Evolutionary conservation across 2,113 vertebrate genomes (phyloP).

Genomic region (Apaloderma vittatum): DNA sequence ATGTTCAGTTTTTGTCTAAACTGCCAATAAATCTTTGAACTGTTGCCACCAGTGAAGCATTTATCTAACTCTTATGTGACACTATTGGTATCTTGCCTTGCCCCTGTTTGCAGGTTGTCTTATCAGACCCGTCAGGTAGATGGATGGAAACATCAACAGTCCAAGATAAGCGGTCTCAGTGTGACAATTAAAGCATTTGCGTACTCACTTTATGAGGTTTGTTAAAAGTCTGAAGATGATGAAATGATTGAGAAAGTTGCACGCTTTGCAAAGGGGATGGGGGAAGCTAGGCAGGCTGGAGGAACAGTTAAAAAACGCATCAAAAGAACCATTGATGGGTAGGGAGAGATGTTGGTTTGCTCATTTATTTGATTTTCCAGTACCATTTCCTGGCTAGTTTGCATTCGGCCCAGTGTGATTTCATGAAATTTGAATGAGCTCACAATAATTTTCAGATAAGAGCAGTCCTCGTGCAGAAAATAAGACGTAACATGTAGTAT

Average conservation of each 20-base stretch:
- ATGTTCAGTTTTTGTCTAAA: background rate
- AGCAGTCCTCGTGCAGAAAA: background rate
- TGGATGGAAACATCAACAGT: background rate
- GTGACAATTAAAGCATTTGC: background rate
- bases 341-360: background rate
- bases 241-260: background rate
- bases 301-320: background rate
- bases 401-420: background rate
- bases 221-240: background rate
- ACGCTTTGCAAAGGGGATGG: background rate
- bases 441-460: conserved; percentile 20
- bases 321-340: background rate
- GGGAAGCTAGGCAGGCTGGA: background rate
- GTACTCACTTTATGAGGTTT: background rate
- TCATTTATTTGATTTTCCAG: conserved; percentile 13
- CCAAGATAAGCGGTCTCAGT: background rate
- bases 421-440: conserved; percentile 54
- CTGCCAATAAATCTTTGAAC: background rate
- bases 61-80: background rate
- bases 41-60: background rate
- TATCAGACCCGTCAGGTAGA: background rate
- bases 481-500: background rate
- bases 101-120: background rate
- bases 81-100: background rate
- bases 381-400: background rate